Evolutionary conservation across 2,888 invertebrate genomes (phyloP), one percentile per base, ranked within the genome.

Genomic region (Pyrocoelia pectoralis): DNA sequence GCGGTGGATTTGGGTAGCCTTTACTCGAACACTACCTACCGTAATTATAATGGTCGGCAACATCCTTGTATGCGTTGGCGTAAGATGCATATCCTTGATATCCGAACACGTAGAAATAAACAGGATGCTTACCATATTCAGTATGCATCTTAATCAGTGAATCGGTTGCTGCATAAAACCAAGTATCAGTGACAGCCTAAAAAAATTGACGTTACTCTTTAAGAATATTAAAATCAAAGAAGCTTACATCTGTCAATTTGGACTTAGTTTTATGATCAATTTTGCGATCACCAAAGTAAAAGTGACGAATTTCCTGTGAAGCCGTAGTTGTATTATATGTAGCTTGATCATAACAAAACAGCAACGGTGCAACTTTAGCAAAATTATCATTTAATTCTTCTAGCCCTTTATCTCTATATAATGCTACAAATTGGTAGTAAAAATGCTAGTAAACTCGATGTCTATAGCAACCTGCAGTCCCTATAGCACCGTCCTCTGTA

Each of bases 401-500:
- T 0, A 81, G 54, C 5, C 82, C 66, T n/a, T 79, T 70, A n/a
- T 33, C 33, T 33, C 8, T 33, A 33, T 10, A n/a, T 33, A 33
- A n/a, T n/a, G 33, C 33, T 33, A 33, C 33, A 33, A 33, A 6
- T 24, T 5, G 4, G 6, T 6, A 5, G 24, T 24, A 24, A 24
- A 24, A 24, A 5, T n/a, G n/a, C 2, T 6, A 33, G 2, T n/a
- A 33, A 33, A 33, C 8, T 10, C 33, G n/a, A n/a, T 33, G n/a
- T 6, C 8, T 33, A 49, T 56, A 82, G 83, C 75, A 83, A 86
- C 87, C 81, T 66, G 87, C 84, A 10, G 84, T 84, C 74, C 84
- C 87, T 10, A 93, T 77, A 29, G 90, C 85, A 8, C 93, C 93
- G 80, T 94, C 94, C 58, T 90, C 86, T 8, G 86, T 85, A 40